Evolutionary conservation across 2,888 invertebrate species (phyloP).

Genomic region (Drosophila hamatofila): DNA sequence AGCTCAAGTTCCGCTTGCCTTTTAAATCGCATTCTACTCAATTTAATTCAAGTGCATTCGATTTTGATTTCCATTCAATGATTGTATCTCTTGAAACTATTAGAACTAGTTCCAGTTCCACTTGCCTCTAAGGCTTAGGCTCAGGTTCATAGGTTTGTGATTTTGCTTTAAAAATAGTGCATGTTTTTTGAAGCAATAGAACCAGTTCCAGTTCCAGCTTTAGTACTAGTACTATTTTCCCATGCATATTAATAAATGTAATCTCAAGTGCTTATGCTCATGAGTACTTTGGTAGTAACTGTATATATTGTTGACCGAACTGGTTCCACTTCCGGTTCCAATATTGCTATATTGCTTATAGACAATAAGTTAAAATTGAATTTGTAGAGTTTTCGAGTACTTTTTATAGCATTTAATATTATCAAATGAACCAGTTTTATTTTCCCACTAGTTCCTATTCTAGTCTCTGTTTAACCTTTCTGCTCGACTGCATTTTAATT

Average conservation of each 20-base stretch:
- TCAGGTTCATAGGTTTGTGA: neutral
- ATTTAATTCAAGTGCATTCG: too few species aligned
- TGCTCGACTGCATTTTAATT: constrained; percentile 1
- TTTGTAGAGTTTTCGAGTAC: neutral
- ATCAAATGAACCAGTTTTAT: neutral
- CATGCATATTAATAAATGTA: too few species aligned
- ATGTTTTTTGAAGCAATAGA: neutral
- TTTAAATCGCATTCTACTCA: too few species aligned
- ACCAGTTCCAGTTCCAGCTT: neutral
- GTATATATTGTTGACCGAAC: too few species aligned
- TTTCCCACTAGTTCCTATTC: neutral
- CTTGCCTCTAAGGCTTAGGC: too few species aligned
- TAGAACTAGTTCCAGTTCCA: neutral
- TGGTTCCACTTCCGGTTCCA: neutral
- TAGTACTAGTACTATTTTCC: too few species aligned
- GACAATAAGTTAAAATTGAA: neutral
- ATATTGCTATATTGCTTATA: neutral
- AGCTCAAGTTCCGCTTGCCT: too few species aligned
- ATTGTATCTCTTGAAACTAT: too few species aligned
- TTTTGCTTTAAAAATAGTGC: neutral
- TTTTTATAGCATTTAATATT: neutral
- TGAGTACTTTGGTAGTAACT: too few species aligned
- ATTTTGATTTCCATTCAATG: too few species aligned
- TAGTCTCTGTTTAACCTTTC: neutral
- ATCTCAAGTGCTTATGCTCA: too few species aligned